These are phyloP conservation scores for Rhinogobio ventralis DNA, from an alignment of 2,797 vertebrate genomes.

Conservation along the genomic window DNA sequence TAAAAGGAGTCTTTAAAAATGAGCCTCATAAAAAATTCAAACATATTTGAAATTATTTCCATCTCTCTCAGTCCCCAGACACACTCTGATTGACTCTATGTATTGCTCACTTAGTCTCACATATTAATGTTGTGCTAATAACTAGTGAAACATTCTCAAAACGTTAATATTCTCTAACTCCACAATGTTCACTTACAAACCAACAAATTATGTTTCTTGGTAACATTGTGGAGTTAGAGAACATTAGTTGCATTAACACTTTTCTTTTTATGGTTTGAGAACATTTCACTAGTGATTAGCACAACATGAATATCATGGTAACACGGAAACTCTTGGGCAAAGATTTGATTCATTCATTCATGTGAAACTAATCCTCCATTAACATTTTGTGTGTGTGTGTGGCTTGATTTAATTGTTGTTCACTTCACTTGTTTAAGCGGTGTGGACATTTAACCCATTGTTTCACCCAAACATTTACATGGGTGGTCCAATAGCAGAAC, in stretches of 20 bases:
- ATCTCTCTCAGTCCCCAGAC: conserved; percentile 3
- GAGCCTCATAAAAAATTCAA: neutral
- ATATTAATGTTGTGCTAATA: neutral
- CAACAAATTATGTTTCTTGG: neutral
- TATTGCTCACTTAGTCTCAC: neutral
- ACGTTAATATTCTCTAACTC: neutral
- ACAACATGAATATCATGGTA: too few relatives aligned
- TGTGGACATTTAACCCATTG: conserved; percentile 9
- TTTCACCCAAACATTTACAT: neutral
- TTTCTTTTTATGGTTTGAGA: neutral
- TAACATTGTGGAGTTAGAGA: neutral
- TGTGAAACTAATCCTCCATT: conserved; percentile 13
- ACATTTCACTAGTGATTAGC: neutral
- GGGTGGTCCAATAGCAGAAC: neutral
- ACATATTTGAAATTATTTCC: neutral
- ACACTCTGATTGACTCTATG: neutral
- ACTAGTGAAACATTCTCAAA: neutral
- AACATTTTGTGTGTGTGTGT: neutral
- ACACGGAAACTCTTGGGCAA: neutral
- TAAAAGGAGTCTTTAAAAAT: neutral
- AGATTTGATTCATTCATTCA: conserved; percentile 9
- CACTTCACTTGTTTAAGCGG: neutral
- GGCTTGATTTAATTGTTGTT: conserved; percentile 6
- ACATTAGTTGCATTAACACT: neutral
- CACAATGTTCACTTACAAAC: neutral